Evolutionary conservation across 2,797 vertebrate genomes (phyloP).

Genomic region (Taenioides sp.): DNA sequence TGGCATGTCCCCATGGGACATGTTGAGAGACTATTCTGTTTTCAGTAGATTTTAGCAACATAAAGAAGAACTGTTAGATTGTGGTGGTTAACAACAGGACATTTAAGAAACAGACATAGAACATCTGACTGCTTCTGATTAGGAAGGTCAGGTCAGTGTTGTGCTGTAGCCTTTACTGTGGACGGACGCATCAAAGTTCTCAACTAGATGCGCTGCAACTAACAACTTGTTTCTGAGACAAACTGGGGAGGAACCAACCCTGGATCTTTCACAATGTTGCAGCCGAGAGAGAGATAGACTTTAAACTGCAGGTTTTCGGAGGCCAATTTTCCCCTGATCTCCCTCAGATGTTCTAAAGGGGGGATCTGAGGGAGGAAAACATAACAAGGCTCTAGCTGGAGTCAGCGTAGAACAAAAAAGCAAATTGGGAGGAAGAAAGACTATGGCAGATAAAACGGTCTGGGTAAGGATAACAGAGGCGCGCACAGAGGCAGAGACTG

Average conservation of each 20-base stretch:
- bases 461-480: slow-evolving; percentile 68
- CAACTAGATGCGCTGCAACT: slow-evolving; percentile 51
- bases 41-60: slow-evolving; percentile 50
- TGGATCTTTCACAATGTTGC: slow-evolving; percentile 66
- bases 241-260: slow-evolving; percentile 45
- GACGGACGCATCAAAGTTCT: slow-evolving; percentile 53
- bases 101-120: slow-evolving; percentile 15
- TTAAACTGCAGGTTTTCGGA: slow-evolving; percentile 69
- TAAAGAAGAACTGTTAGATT: slow-evolving; percentile 31
- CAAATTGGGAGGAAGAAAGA: slow-evolving; percentile 70
- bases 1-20: slow-evolving; percentile 46
- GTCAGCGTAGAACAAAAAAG: slow-evolving; percentile 67
- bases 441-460: slow-evolving; percentile 66
- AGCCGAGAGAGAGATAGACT: slow-evolving; percentile 64
- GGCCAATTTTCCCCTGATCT: slow-evolving; percentile 76
- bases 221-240: slow-evolving; percentile 67
- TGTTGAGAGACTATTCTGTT: slow-evolving; percentile 48
- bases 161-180: slow-evolving; percentile 40
- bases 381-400: slow-evolving; percentile 67
- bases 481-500: slow-evolving; percentile 37
- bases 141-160: slow-evolving; percentile 31
- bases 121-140: slow-evolving; percentile 47
- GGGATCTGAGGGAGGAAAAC: slow-evolving; percentile 72
- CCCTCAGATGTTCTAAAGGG: slow-evolving; percentile 73
- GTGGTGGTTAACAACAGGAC: slow-evolving; percentile 18